Evolutionary conservation across 2,797 vertebrate genomes (phyloP).

Genomic region (Sebastes iracundus): DNA sequence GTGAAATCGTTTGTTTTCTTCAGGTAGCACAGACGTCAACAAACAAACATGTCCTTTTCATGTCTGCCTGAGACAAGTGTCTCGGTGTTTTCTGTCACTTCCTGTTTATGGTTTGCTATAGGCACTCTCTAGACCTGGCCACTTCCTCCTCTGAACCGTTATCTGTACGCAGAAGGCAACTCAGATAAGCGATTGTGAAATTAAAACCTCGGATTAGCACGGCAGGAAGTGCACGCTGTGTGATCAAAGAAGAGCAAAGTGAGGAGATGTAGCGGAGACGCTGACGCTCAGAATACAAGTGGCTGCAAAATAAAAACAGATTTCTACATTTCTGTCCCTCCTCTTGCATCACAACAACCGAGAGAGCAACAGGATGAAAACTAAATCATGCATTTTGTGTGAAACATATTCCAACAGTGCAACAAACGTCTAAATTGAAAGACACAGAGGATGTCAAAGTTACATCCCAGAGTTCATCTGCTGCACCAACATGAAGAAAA

Average conservation of each 20-base stretch:
- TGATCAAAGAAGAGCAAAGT: background rate
- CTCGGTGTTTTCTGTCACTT: constrained; percentile 48
- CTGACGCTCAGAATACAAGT: background rate
- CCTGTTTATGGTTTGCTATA: constrained; percentile 51
- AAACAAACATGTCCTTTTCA: background rate
- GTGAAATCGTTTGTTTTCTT: background rate
- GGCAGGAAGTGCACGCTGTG: background rate
- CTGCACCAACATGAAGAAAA: background rate
- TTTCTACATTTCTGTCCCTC: background rate
- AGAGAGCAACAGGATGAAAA: background rate
- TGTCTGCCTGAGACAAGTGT: background rate
- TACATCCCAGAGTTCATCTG: background rate
- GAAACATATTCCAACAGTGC: background rate
- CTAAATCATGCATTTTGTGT: background rate
- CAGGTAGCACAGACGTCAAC: background rate
- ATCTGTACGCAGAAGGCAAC: background rate
- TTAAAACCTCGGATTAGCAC: background rate
- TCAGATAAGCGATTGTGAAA: constrained; percentile 14
- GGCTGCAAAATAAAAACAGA: background rate
- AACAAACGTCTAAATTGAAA: background rate
- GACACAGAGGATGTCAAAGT: background rate
- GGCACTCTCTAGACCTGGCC: background rate
- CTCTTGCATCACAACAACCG: background rate
- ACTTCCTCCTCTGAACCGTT: constrained; percentile 48
- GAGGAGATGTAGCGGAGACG: background rate